Evolutionary conservation across 2,797 vertebrate genomes (phyloP), one percentile per base, ranked within the genome.

Genomic region (Hypotaenidia philippensis): DNA sequence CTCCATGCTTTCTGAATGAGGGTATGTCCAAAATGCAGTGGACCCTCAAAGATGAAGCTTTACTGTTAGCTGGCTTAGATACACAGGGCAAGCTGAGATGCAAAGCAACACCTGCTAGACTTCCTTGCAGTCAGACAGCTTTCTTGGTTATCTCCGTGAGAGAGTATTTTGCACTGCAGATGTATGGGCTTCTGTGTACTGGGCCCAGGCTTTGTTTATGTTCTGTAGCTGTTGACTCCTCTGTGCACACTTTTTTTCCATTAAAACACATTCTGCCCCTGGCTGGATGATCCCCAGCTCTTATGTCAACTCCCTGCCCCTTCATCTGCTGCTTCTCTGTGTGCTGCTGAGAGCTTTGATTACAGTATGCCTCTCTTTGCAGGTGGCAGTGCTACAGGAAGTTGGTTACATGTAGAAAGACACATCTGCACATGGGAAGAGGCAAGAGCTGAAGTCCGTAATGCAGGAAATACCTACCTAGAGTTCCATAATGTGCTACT

Each of bases 291-390:
- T 92, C 56, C 52, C 60, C 57, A 66, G 71, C 56, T 87, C 71
- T 87, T 80, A 22, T 34, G 60, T 80, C 65, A 94, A 3, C 53
- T 87, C 44, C 32, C 45, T 1, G 0, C 84, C 89, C 89, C 84
- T 53, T 96, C 81, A 91, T 77, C 89, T 92, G 84, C 71, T 72
- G 16, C 76, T 70, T 59, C 60, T 74, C 79, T 68, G 76, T 76
- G 25, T 19, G 3, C 60, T 60, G 61, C 79, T 1, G 4, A 79
- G 86, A 80, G 68, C 49, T 60, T 31, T 81, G 75, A 85, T 84
- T 55, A 15, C 60, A 66, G 60, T 0, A 0, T 32, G 64, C 60
- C 52, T 56, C 75, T 82, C 83, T 45, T 65, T 34, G 53, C 83
- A 82, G 74, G 77, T 68, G 57, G 44, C 52, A 44, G 15, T 55